Evolutionary conservation across 30 jellyfish, hydroid and myxozoan species (phyloP).

Genomic region (Rhopilema esculentum): DNA sequence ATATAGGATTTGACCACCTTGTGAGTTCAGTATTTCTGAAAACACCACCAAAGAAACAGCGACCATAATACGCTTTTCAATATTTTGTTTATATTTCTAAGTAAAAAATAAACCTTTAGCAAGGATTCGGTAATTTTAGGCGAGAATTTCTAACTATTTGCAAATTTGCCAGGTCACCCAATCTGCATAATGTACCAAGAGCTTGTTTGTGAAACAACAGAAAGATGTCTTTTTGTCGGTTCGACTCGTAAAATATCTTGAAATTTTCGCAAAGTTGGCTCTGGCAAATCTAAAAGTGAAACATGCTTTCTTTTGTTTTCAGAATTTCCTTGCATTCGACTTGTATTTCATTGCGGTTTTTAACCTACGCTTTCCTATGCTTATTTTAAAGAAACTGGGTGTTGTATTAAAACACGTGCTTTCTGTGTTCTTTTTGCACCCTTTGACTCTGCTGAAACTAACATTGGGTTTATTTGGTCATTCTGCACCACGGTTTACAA

Average conservation of each 20-base stretch:
- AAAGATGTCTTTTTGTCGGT: neutral
- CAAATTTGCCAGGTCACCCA: neutral
- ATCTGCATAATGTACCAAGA: neutral
- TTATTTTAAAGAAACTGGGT: neutral
- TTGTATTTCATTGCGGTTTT: neutral
- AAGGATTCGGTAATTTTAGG: neutral
- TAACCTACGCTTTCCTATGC: neutral
- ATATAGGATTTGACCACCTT: neutral
- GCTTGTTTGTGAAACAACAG: neutral
- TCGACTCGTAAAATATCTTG: neutral
- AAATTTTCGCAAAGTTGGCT: neutral
- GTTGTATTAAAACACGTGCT: neutral
- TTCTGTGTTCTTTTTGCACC: neutral
- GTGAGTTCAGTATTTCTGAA: neutral
- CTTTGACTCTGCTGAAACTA: too few species aligned
- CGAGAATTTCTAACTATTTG: neutral
- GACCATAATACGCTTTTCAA: neutral
- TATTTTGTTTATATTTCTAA: neutral
- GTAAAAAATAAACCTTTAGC: neutral
- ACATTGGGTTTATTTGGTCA: too few species aligned
- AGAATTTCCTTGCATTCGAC: neutral
- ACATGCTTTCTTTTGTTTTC: neutral
- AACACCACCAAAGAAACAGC: neutral
- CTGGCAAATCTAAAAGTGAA: neutral
- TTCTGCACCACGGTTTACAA: too few species aligned